Percentiles rank a stretch among this genome's conserved stretches.
Conservation (phyloP, 2,797 vertebrate species). For the Cuculus canorus region DNA sequence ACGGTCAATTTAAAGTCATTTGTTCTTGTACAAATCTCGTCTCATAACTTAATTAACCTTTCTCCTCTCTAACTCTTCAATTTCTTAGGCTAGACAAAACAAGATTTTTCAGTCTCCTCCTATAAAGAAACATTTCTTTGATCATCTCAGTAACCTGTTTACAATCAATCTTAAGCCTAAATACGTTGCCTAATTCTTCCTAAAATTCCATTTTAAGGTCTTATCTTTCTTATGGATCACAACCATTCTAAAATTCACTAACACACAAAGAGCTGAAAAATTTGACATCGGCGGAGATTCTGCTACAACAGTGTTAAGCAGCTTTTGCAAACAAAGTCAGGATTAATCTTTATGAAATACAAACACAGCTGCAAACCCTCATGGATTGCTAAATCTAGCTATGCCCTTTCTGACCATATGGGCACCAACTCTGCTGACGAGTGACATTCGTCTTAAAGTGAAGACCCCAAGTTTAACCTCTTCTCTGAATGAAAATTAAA, state of each 20-base stretch:
- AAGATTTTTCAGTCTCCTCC: neutral
- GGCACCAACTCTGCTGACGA: neutral
- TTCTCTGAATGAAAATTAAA: accelerated
- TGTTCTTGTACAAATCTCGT: neutral
- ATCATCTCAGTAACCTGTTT: neutral
- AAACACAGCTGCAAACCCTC: neutral
- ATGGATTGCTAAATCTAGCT: neutral
- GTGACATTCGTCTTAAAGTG: neutral
- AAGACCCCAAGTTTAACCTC: neutral
- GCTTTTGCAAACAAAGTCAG: slow-evolving; percentile 3
- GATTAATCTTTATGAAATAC: neutral
- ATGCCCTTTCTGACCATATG: neutral
- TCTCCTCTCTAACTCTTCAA: neutral
- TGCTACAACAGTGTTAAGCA: neutral
- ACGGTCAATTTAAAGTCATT: neutral
- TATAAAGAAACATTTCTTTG: neutral
- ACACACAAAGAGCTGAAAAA: neutral
- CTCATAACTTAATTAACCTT: slow-evolving; percentile 21
- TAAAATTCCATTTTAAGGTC: neutral
- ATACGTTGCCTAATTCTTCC: neutral
- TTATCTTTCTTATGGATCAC: neutral
- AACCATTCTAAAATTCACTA: neutral
- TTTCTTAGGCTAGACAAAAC: neutral
- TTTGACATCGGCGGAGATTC: accelerated
- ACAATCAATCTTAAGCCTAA: no score